Evolutionary conservation across 2,113 vertebrate species (phyloP).

Genomic region (Regulus satrapa): DNA sequence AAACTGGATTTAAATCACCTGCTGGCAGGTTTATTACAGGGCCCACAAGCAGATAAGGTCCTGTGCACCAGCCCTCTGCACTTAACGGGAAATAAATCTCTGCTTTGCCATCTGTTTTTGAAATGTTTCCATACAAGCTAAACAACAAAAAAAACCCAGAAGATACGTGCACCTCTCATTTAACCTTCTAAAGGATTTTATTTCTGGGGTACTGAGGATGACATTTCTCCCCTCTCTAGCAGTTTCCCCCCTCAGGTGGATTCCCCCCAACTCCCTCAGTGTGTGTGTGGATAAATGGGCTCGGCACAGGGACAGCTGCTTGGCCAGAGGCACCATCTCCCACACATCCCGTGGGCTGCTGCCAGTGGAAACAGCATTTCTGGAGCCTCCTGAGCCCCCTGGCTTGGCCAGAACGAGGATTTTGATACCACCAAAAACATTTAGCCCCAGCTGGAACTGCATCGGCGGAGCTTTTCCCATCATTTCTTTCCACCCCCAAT

Average conservation of each 20-base stretch:
- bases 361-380: neutral
- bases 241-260: neutral
- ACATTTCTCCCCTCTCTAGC: neutral
- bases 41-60: slow-evolving; percentile 55
- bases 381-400: neutral
- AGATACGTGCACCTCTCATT: neutral
- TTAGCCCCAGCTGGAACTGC: neutral
- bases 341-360: neutral
- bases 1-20: slow-evolving; percentile 54
- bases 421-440: too few species aligned
- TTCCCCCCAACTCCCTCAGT: neutral
- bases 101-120: slow-evolving; percentile 35
- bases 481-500: neutral
- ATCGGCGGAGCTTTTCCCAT: neutral
- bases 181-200: neutral
- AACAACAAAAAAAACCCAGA: neutral
- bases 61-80: slow-evolving; percentile 46
- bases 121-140: neutral
- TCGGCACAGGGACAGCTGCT: neutral
- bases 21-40: slow-evolving; percentile 58
- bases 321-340: neutral
- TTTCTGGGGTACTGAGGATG: neutral
- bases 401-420: neutral
- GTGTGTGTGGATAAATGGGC: accelerated
- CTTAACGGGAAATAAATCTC: slow-evolving; percentile 37